Percentiles rank a stretch among this genome's conserved stretches.
phyloP scores from a whole-genome alignment of 2,113 vertebrate species.

The Aythya baeri region DNA sequence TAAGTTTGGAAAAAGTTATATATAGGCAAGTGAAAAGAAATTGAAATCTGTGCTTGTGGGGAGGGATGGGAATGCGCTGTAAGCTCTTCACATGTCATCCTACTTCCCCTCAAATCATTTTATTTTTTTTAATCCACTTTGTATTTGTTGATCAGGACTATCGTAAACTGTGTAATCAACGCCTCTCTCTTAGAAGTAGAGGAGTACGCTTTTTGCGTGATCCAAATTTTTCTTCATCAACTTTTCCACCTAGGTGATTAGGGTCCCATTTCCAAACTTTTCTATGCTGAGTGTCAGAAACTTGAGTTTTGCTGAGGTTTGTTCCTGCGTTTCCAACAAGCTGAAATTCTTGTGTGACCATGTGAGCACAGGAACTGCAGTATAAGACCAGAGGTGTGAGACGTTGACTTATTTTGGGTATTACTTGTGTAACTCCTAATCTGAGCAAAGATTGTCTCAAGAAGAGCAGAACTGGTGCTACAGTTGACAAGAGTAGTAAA shows the following conservation, averaged over 20 bases:
- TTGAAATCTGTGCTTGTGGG: background rate
- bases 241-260: background rate
- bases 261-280: no score
- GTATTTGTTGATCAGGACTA: background rate
- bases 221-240: background rate
- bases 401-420: background rate
- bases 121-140: background rate
- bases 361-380: no score
- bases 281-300: no score
- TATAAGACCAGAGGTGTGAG: background rate
- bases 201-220: background rate
- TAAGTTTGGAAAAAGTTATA: background rate
- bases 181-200: background rate
- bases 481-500: background rate
- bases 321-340: no score
- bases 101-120: background rate
- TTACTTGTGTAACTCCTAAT: background rate
- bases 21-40: background rate
- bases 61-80: background rate
- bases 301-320: no score
- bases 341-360: no score
- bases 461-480: background rate
- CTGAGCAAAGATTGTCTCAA: background rate
- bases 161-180: background rate
- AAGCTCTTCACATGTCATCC: background rate